Evolutionary conservation across 2,113 vertebrate species (phyloP), one percentile per base, ranked within the genome.

Genomic region (Zeus faber): DNA sequence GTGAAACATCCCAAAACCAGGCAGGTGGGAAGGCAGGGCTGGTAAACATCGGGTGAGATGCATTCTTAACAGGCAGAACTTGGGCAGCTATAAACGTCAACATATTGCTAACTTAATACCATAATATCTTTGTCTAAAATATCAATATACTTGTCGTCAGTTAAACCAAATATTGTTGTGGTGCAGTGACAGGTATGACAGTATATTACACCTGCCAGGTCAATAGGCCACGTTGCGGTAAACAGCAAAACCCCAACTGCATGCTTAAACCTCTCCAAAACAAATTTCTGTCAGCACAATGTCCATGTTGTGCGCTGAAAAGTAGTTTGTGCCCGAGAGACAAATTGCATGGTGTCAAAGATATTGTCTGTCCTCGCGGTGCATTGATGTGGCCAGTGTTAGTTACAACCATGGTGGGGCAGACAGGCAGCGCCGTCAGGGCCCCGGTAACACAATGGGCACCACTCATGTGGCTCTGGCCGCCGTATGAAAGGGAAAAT

Each of bases 401-500:
- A 82, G 74, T 80, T 84, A 79, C 72, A 82, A 50, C 66, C 37
- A 11, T 23, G 64, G 59, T 61, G 65, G 64, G 67, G 58, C 54
- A 67, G 70, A 80, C 65, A 63, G 63, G 65, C 76, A 48, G 67
- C 46, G 22, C 62, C 57, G 76, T 73, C 78, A 74, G 76, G 72
- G 69, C 72, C 73, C 53, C 58, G 5, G 70, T 69, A 77, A 60
- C 73, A 87, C 79, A 85, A 82, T 80, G 77, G 73, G 37, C 8
- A 40, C 82, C 67, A 74, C 80, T 83, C 80, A 85, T 85, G 71
- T 83, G 77, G 73, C 70, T 60, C 62, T 71, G 77, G 73, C 76
- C 65, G 56, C 53, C 54, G 71, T 71, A 81, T 79, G 71, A 83
- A 80, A 81, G 74, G 70, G 82, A 85, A 87, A 85, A 79, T 77